Evolutionary conservation across 2,113 vertebrate genomes (phyloP).

Genomic region (Nyctereutes procyonoides): DNA sequence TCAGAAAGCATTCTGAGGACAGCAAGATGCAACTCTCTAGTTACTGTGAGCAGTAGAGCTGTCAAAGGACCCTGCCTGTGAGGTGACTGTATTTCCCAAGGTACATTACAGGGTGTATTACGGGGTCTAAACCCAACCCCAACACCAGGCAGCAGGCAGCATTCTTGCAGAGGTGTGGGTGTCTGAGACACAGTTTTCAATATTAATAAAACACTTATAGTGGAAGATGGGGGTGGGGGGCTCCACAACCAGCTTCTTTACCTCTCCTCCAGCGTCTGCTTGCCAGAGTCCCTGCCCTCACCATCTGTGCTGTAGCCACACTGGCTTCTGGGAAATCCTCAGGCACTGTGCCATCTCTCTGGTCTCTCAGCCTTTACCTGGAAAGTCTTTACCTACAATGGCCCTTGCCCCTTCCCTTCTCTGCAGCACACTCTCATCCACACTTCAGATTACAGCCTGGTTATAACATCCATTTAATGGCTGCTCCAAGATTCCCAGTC

Average conservation of each 20-base stretch:
- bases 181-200: not conserved
- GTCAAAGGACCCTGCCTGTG: constrained; percentile 64
- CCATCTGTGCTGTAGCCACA: not conserved
- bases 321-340: not conserved
- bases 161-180: constrained; percentile 21
- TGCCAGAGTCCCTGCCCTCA: fast-evolving
- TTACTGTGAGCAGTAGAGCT: constrained; percentile 11
- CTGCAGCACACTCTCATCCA: not conserved
- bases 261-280: not conserved
- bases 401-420: not conserved
- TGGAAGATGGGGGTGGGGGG: not conserved
- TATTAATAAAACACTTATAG: too few relatives aligned
- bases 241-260: not conserved
- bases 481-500: not conserved
- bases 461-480: not conserved
- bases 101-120: constrained; percentile 52
- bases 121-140: constrained; percentile 54
- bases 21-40: not conserved
- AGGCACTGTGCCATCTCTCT: not conserved
- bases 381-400: not conserved
- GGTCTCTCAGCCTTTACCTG: not conserved
- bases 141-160: constrained; percentile 62
- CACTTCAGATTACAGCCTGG: not conserved
- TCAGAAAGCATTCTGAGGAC: not conserved
- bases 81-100: constrained; percentile 67